Evolutionary conservation across 2,888 invertebrate species (phyloP), one percentile per base, ranked within the genome.

Genomic region (Cartodere bifasciata): DNA sequence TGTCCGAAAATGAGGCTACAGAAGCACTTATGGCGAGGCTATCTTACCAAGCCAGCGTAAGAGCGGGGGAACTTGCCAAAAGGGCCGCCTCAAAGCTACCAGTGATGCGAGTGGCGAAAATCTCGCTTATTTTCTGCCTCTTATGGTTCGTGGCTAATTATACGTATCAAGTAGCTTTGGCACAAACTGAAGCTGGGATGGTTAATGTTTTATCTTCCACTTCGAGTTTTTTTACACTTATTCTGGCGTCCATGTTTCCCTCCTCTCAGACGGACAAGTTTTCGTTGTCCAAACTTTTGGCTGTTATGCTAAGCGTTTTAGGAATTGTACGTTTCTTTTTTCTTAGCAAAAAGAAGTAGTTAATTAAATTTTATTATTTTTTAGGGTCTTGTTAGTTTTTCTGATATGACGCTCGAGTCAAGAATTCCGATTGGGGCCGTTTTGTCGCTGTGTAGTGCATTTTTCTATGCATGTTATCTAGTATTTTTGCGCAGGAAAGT

Each of bases 111-210:
- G 78, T 84, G 10, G 80, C 87, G 15, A 80, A 86, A 50, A 72
- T 91, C 15, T 87, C 91, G 4, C 64, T 88, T 28, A 67, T 84
- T 35, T 90, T 92, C 63, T 85, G 83, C 58, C 56, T 90, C 41
- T 65, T 92, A 86, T 95, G 94, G 91, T 92, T 97, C 63, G 61
- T 83, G 49, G 90, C 90, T 34, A 92, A 91, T 64, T 90, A 91
- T 56, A 74, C 86, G 33, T 91, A 87, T 63, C 91, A 94, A 58
- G 68, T 88, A 51, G 87, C 92, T 28, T 63, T 94, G 39, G 70
- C 78, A 30, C 73, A 83, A 62, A 81, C 87, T 3, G 77, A 85
- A 51, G 74, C 88, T 9, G 83, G 85, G 32, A 73, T 91, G 35
- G 88, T 94, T 23, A 88, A 87, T 44, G 75, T 92, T 30, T 66